phyloP scores from a whole-genome alignment of 2,113 vertebrate genomes.

The Cottus gobio region DNA sequence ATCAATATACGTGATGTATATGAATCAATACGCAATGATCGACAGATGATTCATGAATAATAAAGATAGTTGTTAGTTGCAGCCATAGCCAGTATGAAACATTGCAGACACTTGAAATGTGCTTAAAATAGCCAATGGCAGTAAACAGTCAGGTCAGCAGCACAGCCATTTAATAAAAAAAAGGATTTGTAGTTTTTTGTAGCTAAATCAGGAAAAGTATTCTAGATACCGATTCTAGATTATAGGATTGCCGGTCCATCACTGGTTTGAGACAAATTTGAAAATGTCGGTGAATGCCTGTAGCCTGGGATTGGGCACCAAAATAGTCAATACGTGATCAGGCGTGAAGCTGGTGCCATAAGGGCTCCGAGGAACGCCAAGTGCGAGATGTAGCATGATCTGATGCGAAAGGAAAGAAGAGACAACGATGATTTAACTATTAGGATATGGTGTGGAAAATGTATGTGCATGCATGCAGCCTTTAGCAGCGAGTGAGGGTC shows the following conservation, averaged over 20 bases:
- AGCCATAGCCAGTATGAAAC: neutral
- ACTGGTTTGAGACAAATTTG: conserved; percentile 6
- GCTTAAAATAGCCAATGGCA: neutral
- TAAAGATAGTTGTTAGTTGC: neutral
- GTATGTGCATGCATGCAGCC: conserved; percentile 31
- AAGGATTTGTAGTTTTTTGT: neutral
- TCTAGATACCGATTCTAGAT: neutral
- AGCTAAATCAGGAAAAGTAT: neutral
- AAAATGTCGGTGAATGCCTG: conserved; percentile 13
- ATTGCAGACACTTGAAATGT: neutral
- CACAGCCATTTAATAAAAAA: neutral
- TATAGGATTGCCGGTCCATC: neutral
- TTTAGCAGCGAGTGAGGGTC: conserved; percentile 6
- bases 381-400: conserved; percentile 7
- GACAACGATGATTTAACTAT: conserved; percentile 9
- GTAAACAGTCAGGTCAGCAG: neutral
- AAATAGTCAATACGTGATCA: conserved; percentile 31
- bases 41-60: neutral
- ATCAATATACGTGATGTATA: neutral
- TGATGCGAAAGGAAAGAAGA: conserved; percentile 17
- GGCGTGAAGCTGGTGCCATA: conserved; percentile 52
- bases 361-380: conserved; percentile 46
- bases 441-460: conserved; percentile 13
- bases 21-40: neutral
- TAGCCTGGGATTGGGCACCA: conserved; percentile 9